phyloP scores from a whole-genome alignment of 1,140 invertebrate genomes.

The Anagrus nilaparvatae region DNA sequence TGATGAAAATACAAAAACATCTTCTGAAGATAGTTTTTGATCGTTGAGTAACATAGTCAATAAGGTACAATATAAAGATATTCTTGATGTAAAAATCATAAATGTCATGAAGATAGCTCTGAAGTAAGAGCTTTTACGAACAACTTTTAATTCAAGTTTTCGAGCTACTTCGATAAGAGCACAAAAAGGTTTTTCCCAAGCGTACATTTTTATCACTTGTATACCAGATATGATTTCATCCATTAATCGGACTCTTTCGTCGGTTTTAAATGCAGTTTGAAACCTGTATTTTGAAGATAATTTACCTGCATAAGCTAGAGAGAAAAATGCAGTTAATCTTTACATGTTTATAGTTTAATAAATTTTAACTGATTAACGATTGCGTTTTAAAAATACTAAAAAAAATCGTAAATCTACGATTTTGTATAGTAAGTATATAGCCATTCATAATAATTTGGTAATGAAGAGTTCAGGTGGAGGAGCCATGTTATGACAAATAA shows the following conservation, averaged over 20 bases:
- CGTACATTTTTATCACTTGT: slow-evolving; percentile 70
- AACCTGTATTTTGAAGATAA: slow-evolving; percentile 50
- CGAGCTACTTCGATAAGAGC: slow-evolving; percentile 46
- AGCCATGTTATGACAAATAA: too few relatives aligned
- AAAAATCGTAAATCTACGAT: too few relatives aligned
- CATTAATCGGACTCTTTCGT: slow-evolving; percentile 62
- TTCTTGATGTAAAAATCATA: slow-evolving; percentile 54
- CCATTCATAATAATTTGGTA: too few relatives aligned
- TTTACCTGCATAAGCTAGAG: slow-evolving; percentile 51
- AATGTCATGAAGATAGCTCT: slow-evolving; percentile 61
- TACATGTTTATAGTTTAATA: not conserved
- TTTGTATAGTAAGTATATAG: too few relatives aligned
- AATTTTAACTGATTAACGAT: not conserved
- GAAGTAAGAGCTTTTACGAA: slow-evolving; percentile 52
- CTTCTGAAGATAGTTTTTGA: slow-evolving; percentile 44
- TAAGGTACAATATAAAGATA: slow-evolving; percentile 52
- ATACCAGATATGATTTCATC: slow-evolving; percentile 61
- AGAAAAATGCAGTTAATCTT: slow-evolving; percentile 8
- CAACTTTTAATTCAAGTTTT: slow-evolving; percentile 47
- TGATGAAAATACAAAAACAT: slow-evolving; percentile 52
- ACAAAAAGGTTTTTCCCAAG: slow-evolving; percentile 61
- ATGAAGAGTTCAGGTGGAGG: too few relatives aligned
- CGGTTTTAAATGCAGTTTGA: slow-evolving; percentile 54
- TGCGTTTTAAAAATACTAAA: too few relatives aligned
- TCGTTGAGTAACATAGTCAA: slow-evolving; percentile 45